phyloP scores from a whole-genome alignment of 2,113 vertebrate species.

The chimpanzee (Pan troglodytes) region DNA sequence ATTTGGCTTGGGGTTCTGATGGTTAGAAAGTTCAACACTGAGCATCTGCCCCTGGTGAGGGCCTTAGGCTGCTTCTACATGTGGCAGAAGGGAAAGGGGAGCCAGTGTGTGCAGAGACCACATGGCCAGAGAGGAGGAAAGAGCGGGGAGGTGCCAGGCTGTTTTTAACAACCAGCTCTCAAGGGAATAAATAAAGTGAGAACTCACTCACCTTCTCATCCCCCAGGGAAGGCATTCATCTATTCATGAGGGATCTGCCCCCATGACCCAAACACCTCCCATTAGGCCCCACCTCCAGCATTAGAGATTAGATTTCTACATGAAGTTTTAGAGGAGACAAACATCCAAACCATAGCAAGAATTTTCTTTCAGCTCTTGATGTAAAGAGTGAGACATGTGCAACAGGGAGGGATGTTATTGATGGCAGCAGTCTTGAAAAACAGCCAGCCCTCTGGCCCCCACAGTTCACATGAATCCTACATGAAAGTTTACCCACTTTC shows the following conservation, averaged over 20 bases:
- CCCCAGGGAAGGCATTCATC: background rate
- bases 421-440: background rate
- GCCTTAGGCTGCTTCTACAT: background rate
- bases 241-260: background rate
- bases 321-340: background rate
- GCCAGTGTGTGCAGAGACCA: background rate
- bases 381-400: background rate
- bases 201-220: background rate
- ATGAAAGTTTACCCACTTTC: background rate
- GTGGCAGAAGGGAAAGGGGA: background rate
- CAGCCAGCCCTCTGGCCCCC: background rate
- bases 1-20: background rate
- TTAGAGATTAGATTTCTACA: background rate
- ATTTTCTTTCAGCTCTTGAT: rapidly evolving
- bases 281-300: background rate
- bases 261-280: background rate
- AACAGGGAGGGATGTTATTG: background rate
- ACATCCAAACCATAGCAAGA: background rate
- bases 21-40: background rate
- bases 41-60: background rate
- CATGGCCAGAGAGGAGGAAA: background rate
- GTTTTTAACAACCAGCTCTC: background rate
- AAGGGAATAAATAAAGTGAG: background rate
- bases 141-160: background rate
- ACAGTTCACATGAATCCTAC: rapidly evolving